Percentiles rank a stretch among this genome's conserved stretches.
Evolutionary conservation across 2,888 invertebrate species (phyloP).

Genomic region (Leptopilina myrica): DNA sequence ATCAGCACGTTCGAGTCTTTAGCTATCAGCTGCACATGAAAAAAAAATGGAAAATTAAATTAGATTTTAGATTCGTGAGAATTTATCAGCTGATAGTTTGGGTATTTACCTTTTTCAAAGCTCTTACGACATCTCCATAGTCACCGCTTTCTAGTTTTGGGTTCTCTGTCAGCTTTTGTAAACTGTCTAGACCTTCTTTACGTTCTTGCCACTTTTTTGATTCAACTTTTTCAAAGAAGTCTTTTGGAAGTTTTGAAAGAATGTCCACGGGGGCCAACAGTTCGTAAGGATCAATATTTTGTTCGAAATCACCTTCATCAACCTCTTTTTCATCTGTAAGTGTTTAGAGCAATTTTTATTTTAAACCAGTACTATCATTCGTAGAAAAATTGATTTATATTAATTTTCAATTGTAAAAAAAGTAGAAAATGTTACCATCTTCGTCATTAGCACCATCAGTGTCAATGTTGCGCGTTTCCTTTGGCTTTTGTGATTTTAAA

Average conservation of each 20-base stretch:
- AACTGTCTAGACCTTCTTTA: conserved; percentile 91
- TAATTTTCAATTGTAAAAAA: neutral
- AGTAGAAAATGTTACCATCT: conserved; percentile 68
- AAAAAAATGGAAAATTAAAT: conserved; percentile 11
- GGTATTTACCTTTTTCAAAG: conserved; percentile 87
- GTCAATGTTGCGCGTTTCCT: conserved; percentile 79
- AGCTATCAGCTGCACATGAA: conserved; percentile 83
- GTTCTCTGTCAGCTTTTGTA: conserved; percentile 87
- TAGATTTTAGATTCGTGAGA: conserved; percentile 1
- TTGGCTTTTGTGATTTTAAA: conserved; percentile 89
- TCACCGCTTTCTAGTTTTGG: conserved; percentile 95
- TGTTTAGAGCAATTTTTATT: no score
- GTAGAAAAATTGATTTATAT: neutral
- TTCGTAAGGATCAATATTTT: conserved; percentile 92
- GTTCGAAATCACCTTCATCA: conserved; percentile 79
- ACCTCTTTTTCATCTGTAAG: conserved; percentile 79
- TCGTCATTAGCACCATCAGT: conserved; percentile 78
- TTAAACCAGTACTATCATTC: no score
- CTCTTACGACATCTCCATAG: conserved; percentile 92
- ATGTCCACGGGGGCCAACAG: conserved; percentile 95
- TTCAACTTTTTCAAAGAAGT: conserved; percentile 96
- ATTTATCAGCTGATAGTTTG: neutral
- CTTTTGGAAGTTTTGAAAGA: conserved; percentile 93
- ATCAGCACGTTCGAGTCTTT: conserved; percentile 98
- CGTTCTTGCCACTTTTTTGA: conserved; percentile 98